A percentile compares a stretch with the other conserved stretches of the same genome.
Evolutionary conservation across 2,888 invertebrate species (phyloP).

Genomic region (Athalia rosae): DNA sequence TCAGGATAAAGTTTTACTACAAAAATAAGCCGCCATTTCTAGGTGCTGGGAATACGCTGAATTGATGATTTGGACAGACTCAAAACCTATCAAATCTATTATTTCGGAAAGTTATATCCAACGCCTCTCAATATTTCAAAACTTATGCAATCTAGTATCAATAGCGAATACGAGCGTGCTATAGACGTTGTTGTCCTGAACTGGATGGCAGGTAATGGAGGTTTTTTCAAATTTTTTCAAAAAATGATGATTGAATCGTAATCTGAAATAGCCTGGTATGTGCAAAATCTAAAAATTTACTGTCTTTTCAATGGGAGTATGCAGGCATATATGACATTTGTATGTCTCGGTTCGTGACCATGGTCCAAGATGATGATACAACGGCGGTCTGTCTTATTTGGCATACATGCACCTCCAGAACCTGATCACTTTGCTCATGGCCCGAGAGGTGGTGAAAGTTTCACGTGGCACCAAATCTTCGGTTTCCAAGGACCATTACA

Average conservation of each 20-base stretch:
- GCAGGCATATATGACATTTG: neutral
- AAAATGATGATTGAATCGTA: neutral
- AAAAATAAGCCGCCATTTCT: conserved; percentile 30
- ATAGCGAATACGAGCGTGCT: conserved; percentile 22
- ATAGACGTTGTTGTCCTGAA: neutral
- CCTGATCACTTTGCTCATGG: conserved; percentile 19
- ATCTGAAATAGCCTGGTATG: neutral
- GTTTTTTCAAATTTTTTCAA: conserved; percentile 11
- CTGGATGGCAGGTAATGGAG: neutral
- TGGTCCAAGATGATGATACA: conserved; percentile 10
- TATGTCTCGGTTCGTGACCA: neutral
- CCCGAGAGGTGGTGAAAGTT: neutral
- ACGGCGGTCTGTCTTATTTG: conserved; percentile 3
- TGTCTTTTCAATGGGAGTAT: neutral
- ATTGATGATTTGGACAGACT: neutral
- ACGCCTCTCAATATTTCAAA: neutral
- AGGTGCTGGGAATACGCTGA: neutral
- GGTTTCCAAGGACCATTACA: conserved; percentile 1
- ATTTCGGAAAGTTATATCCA: conserved; percentile 1
- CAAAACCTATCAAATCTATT: conserved; percentile 18
- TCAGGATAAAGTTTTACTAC: neutral
- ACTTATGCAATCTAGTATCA: neutral
- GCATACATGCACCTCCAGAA: conserved; percentile 6
- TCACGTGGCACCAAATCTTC: neutral
- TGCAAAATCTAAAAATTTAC: neutral